Conservation (phyloP, 2,888 invertebrate genomes). For the Calameuta filiformis region DNA sequence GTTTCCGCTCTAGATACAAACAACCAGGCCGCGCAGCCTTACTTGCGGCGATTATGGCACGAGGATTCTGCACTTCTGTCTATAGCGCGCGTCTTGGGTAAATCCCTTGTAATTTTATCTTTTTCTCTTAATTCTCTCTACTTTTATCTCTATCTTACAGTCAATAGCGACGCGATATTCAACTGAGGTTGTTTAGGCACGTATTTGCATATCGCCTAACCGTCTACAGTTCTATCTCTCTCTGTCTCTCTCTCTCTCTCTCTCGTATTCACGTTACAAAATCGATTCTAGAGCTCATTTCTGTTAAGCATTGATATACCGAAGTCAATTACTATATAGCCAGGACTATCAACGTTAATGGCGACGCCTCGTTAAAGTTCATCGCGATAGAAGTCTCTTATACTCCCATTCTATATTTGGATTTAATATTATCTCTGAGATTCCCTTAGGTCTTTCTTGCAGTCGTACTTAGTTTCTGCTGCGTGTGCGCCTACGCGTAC, state of each 20-base stretch:
- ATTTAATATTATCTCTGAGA: neutral
- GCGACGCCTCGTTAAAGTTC: neutral
- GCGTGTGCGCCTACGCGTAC: neutral
- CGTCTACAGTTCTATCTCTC: slow-evolving; percentile 2
- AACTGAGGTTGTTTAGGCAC: neutral
- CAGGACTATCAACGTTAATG: neutral
- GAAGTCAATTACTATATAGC: slow-evolving; percentile 15
- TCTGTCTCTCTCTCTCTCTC: neutral
- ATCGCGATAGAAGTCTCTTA: neutral
- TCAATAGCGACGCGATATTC: neutral
- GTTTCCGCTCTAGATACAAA: slow-evolving; percentile 62
- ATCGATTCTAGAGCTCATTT: neutral
- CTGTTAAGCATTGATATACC: slow-evolving; percentile 50
- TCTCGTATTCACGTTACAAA: neutral
- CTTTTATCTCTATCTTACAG: neutral
- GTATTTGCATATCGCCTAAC: neutral
- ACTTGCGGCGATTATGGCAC: slow-evolving; percentile 42
- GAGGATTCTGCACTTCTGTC: slow-evolving; percentile 14
- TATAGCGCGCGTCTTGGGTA: neutral
- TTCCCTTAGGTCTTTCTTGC: neutral
- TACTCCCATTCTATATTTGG: neutral
- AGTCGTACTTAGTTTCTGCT: neutral
- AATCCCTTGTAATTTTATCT: neutral
- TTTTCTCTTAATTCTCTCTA: neutral
- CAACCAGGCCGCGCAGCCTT: slow-evolving; percentile 52